A percentile compares a stretch with the other conserved stretches of the same genome.
These are phyloP conservation scores for Gopherus evgoodei DNA, from an alignment of 2,113 vertebrate genomes.

Conservation along the genomic window DNA sequence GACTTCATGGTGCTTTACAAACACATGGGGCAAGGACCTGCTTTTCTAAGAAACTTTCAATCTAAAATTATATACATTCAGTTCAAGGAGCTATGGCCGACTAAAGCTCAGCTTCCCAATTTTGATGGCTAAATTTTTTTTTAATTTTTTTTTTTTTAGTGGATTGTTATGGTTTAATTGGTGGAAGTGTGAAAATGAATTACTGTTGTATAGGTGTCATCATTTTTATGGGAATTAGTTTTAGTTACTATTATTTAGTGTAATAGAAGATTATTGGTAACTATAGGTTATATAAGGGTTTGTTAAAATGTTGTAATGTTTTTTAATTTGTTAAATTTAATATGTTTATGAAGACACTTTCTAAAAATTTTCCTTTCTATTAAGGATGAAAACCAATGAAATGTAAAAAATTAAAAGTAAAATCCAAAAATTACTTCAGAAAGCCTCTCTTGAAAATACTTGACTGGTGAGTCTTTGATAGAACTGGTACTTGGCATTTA, in stretches of 20 bases:
- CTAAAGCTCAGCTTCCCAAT: not conserved
- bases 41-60: not conserved
- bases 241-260: not conserved
- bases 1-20: not conserved
- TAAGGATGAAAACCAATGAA: not conserved
- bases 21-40: not conserved
- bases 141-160: not conserved
- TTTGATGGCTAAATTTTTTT: not conserved
- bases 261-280: not conserved
- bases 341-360: not conserved
- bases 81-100: not conserved
- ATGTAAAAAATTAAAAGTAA: conserved; percentile 25
- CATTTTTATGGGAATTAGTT: not conserved
- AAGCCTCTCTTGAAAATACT: conserved; percentile 36
- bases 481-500: not conserved
- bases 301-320: conserved; percentile 13
- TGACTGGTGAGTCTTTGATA: not conserved
- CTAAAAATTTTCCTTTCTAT: not conserved
- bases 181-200: not conserved
- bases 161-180: not conserved
- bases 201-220: not conserved
- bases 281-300: not conserved
- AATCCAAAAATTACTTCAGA: conserved; percentile 43
- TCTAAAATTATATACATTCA: conserved; percentile 17
- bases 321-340: no score